Conservation (phyloP, 2,888 invertebrate species). For the Cephus spinipes region DNA sequence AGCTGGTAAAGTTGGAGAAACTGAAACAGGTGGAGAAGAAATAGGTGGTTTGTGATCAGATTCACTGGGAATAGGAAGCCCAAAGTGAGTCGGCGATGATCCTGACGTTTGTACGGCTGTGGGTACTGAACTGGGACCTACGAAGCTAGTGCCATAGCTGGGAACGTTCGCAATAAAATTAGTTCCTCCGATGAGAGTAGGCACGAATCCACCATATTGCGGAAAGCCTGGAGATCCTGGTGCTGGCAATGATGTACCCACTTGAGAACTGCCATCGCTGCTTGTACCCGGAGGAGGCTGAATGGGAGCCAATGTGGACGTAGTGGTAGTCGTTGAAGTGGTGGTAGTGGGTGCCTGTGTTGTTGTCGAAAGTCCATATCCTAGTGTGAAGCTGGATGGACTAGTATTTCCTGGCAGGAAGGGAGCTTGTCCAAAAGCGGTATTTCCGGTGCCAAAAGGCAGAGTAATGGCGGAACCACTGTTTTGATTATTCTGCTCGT, state of each 20-base stretch:
- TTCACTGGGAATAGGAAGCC: slow-evolving; percentile 51
- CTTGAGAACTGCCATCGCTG: slow-evolving; percentile 36
- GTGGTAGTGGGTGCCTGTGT: slow-evolving; percentile 21
- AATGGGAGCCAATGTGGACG: slow-evolving; percentile 26
- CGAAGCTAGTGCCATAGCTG: slow-evolving; percentile 30
- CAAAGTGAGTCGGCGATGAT: slow-evolving; percentile 56
- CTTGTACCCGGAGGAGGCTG: slow-evolving; percentile 30
- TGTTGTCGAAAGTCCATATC: slow-evolving; percentile 37
- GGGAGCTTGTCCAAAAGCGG: slow-evolving; percentile 38
- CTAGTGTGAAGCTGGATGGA: slow-evolving; percentile 37
- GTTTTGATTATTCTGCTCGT: slow-evolving; percentile 11
- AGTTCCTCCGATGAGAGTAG: slow-evolving; percentile 44
- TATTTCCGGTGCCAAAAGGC: slow-evolving; percentile 25
- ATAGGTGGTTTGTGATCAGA: slow-evolving; percentile 35
- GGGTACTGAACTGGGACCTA: slow-evolving; percentile 13
- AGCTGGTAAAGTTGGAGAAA: slow-evolving; percentile 22
- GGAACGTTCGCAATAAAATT: slow-evolving; percentile 40
- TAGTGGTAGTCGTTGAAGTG: slow-evolving; percentile 25
- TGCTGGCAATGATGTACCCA: slow-evolving; percentile 29
- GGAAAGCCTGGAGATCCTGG: slow-evolving; percentile 33
- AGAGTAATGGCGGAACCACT: slow-evolving; percentile 8
- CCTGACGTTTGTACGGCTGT: slow-evolving; percentile 37
- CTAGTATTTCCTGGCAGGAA: slow-evolving; percentile 39
- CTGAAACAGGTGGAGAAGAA: slow-evolving; percentile 13
- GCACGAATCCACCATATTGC: slow-evolving; percentile 54